Evolutionary conservation across 2,797 vertebrate species (phyloP).

Genomic region (Halcyon badia): DNA sequence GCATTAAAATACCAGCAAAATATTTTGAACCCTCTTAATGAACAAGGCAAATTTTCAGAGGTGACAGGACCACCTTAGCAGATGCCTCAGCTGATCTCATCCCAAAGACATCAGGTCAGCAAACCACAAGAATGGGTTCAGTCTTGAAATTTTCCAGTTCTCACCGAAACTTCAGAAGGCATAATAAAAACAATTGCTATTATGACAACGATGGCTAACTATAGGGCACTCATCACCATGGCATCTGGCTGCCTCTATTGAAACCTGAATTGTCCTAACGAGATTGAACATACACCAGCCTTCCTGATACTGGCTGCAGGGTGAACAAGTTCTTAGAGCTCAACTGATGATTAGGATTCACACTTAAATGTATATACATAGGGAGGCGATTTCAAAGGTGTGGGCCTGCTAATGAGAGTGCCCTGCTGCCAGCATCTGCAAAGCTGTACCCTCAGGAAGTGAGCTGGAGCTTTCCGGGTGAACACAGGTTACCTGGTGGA

Average conservation of each 20-base stretch:
- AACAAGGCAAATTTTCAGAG: background rate
- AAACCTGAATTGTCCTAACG: background rate
- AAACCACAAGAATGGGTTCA: background rate
- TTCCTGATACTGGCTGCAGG: background rate
- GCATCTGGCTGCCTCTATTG: background rate
- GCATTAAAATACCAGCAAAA: background rate
- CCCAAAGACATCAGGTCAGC: background rate
- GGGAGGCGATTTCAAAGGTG: constrained; percentile 59
- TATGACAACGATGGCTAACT: background rate
- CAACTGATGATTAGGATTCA: constrained; percentile 29
- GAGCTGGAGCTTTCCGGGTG: background rate
- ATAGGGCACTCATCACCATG: background rate
- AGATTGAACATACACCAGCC: background rate
- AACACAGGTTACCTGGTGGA: constrained; percentile 49
- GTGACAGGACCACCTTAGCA: background rate
- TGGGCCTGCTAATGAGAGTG: constrained; percentile 62
- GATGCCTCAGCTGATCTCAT: background rate
- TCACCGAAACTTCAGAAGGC: background rate
- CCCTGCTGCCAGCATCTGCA: constrained; percentile 46
- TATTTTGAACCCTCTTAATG: background rate
- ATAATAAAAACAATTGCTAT: background rate
- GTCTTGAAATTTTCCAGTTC: background rate
- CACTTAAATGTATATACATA: background rate
- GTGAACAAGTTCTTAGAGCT: background rate
- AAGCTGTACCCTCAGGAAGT: constrained; percentile 52